These are phyloP conservation scores for Pimephales promelas DNA, from an alignment of 2,113 vertebrate species.

Conservation along the genomic window DNA sequence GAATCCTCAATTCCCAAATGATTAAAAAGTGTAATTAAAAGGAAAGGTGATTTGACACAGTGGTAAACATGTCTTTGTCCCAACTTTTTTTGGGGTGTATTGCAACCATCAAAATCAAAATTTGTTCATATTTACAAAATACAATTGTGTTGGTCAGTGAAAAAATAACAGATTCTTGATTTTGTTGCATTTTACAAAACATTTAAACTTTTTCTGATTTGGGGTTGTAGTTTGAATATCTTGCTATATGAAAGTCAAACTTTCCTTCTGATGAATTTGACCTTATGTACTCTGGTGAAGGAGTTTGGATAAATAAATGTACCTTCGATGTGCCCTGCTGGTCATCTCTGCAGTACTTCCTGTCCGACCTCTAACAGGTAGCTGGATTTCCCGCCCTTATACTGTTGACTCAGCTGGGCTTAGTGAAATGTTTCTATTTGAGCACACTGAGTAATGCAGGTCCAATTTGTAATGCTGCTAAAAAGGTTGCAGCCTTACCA, in stretches of 20 bases:
- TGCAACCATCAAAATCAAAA: no score
- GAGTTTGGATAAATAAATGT: slow-evolving; percentile 14
- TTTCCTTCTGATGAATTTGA: background rate
- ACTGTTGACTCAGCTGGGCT: slow-evolving; percentile 77
- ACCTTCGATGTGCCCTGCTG: background rate
- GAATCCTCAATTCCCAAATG: no score
- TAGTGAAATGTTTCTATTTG: slow-evolving; percentile 65
- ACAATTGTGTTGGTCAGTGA: no score
- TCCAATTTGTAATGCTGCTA: slow-evolving; percentile 74
- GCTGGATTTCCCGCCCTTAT: slow-evolving; percentile 58
- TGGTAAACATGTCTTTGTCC: no score
- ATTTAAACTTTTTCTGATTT: no score
- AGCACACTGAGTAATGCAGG: slow-evolving; percentile 38
- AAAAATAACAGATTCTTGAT: no score
- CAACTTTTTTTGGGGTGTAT: no score
- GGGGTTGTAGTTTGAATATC: no score
- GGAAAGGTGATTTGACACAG: no score
- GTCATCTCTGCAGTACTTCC: slow-evolving; percentile 6
- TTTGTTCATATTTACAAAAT: no score
- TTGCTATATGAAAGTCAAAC: background rate
- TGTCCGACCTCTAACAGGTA: slow-evolving; percentile 60
- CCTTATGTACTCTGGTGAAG: background rate
- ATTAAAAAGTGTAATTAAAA: no score
- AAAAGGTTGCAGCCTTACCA: slow-evolving; percentile 62
- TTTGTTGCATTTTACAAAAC: no score